phyloP scores from a whole-genome alignment of 2,113 vertebrate genomes.

The Aplodontia rufa region DNA sequence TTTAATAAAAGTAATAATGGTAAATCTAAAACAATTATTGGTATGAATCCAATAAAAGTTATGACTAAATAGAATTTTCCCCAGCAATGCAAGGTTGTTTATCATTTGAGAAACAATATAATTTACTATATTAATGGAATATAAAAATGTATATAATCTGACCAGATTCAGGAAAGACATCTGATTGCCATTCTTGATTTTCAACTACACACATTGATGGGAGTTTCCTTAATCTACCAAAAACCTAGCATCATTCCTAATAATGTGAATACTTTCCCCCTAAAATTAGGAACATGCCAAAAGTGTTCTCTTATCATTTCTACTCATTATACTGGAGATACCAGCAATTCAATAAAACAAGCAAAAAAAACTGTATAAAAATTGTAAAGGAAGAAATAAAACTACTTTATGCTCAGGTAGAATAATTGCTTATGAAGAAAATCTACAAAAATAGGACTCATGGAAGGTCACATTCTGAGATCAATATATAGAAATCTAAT shows the following conservation, averaged over 20 bases:
- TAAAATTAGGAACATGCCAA: neutral
- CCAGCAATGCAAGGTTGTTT: neutral
- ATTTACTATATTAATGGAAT: neutral
- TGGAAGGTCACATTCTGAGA: neutral
- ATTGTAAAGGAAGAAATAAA: neutral
- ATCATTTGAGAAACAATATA: neutral
- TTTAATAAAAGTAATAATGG: neutral
- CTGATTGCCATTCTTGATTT: neutral
- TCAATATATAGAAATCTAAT: neutral
- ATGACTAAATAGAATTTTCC: neutral
- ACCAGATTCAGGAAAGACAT: neutral
- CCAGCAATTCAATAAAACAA: neutral
- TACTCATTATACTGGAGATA: neutral
- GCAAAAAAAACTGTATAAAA: neutral
- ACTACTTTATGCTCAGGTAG: too few relatives aligned
- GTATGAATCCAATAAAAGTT: neutral
- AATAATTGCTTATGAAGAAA: too few relatives aligned
- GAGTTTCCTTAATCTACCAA: neutral
- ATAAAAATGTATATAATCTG: neutral
- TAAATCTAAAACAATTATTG: neutral
- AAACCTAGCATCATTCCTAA: neutral
- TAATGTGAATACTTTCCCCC: neutral
- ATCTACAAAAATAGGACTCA: neutral
- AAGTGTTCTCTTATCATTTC: neutral
- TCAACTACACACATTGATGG: neutral